Evolutionary conservation across 2,113 vertebrate species (phyloP), one percentile per base, ranked within the genome.

Genomic region (Pseudolaguvia tuberculata): DNA sequence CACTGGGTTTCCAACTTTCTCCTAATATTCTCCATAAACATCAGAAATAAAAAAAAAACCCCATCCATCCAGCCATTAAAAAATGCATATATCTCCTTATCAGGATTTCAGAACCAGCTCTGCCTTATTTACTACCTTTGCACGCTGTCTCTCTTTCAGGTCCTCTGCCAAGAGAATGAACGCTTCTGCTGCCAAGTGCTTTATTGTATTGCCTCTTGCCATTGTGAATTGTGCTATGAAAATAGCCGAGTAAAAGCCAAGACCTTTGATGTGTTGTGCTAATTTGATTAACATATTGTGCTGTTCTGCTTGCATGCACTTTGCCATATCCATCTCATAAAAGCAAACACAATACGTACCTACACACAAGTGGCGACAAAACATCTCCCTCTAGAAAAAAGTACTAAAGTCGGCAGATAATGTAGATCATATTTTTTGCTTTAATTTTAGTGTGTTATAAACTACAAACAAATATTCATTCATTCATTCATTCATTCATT

Each of bases 221-320:
- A 52, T 74, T 55, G 65, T 80, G 79, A 73, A 80, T 75, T 75
- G 79, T 81, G 71, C 73, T 81, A 61, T 71, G 67, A 78, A 78
- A 78, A 75, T 72, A 70, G 72, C 15, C 15, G 59, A 71, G 79
- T 81, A 81, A 78, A 81, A 78, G 79, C 79, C 71, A 78, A 57
- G 79, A 78, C 79, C 79, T 78, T 81, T 78, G 76, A 81, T 81
- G 79, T 81, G 76, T 68, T 81, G 75, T 75, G 76, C 79, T 81
- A 81, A 81, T 81, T 81, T 74, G 79, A 81, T 81, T 81, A 81
- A 69, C 72, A 63, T 78, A 75, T 72, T 59, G 57, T 53, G 71
- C 72, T 61, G 67, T 81, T 81, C 53, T 75, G 79, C 78, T 78
- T 81, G 79, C 72, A 78, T 68, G 51, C 76, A 62, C 79, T 78